Conservation (phyloP, 2,113 vertebrate genomes). For the Vicugna pacos region DNA sequence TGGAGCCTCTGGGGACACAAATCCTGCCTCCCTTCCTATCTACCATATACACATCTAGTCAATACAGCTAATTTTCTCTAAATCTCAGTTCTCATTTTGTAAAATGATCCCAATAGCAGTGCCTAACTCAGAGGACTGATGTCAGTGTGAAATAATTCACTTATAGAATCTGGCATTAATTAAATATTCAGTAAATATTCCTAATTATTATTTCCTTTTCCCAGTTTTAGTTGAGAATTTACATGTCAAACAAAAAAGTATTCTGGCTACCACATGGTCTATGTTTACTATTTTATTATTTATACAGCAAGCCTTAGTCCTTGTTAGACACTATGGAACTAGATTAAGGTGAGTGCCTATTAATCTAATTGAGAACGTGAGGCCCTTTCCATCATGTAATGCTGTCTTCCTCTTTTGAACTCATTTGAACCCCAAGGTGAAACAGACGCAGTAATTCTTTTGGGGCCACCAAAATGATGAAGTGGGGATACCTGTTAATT, state of each 20-base stretch:
- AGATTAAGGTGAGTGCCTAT: conserved; percentile 68
- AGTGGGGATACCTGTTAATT: conserved; percentile 71
- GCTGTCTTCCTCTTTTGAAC: conserved; percentile 70
- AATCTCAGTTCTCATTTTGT: neutral
- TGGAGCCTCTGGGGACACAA: neutral
- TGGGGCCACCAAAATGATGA: conserved; percentile 66
- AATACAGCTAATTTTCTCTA: neutral
- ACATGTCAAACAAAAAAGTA: neutral
- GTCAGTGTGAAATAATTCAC: neutral
- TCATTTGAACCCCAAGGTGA: conserved; percentile 73
- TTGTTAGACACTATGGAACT: conserved; percentile 9
- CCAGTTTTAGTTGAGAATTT: neutral
- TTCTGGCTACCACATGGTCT: neutral
- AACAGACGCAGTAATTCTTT: conserved; percentile 67
- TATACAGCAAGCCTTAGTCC: neutral
- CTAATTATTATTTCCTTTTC: conserved; percentile 1
- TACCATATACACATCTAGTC: neutral
- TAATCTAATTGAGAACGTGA: conserved; percentile 77
- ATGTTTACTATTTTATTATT: conserved; percentile 64
- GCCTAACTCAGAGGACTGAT: neutral
- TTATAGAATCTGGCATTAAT: neutral
- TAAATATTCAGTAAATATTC: neutral
- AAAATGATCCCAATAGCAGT: neutral
- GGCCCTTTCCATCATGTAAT: conserved; percentile 61
- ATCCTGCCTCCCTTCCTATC: neutral